Conservation (phyloP, 2,113 vertebrate genomes). For the Pedionomus torquatus region DNA sequence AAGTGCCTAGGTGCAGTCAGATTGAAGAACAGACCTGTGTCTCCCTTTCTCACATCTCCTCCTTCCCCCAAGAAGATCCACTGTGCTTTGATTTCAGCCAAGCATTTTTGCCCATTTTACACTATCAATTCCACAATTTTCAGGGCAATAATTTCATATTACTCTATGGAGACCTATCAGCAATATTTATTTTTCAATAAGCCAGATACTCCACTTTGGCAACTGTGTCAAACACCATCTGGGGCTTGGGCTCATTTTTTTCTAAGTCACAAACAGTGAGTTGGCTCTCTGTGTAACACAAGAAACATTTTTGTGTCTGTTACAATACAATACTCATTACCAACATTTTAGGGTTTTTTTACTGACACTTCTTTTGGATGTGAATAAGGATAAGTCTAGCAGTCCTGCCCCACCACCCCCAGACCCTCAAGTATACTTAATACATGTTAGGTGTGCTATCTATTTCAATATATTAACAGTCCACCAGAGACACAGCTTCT, state of each 20-base stretch:
- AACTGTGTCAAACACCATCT: slow-evolving; percentile 15
- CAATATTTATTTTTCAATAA: slow-evolving; percentile 31
- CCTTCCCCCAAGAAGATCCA: not conserved
- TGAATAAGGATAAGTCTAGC: not conserved
- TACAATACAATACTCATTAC: not conserved
- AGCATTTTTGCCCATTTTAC: not conserved
- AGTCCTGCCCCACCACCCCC: not conserved
- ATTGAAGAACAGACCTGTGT: not conserved
- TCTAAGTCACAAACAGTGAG: not conserved
- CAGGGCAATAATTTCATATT: slow-evolving; percentile 3
- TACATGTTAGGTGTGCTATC: not conserved
- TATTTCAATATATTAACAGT: not conserved
- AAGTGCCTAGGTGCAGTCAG: not conserved
- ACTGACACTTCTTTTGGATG: not conserved
- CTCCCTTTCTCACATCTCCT: not conserved
- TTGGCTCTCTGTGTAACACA: not conserved
- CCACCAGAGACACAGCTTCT: not conserved
- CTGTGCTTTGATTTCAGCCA: not conserved
- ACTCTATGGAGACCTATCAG: not conserved
- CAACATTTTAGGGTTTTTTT: not conserved
- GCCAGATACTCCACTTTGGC: not conserved
- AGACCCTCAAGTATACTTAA: not conserved
- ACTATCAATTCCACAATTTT: not conserved
- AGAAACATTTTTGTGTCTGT: not conserved
- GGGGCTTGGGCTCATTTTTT: not conserved